Conservation (phyloP, 2,888 invertebrate genomes). For the Oscheius sp. region DNA sequence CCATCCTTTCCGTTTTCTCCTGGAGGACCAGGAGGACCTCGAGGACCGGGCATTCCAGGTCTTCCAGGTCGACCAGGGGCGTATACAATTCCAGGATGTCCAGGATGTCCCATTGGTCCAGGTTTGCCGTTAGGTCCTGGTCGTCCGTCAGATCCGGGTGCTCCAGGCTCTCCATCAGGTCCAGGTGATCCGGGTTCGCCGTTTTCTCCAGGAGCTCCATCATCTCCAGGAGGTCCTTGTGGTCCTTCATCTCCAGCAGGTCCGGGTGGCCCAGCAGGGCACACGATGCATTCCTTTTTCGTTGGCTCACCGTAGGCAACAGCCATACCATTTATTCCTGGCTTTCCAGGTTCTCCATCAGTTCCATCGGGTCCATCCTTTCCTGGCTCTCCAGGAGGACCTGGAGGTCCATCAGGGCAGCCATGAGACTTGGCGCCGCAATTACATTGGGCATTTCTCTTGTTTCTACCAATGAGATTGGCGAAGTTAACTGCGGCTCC, state of each 20-base stretch:
- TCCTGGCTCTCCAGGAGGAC: constrained; percentile 27
- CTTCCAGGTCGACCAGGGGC: constrained; percentile 12
- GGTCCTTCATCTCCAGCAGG: constrained; percentile 13
- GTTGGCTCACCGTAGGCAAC: neutral
- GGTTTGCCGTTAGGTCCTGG: constrained; percentile 12
- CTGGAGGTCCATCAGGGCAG: constrained; percentile 25
- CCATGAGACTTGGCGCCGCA: constrained; percentile 19
- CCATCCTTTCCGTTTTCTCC: constrained; percentile 24
- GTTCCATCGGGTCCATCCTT: constrained; percentile 12
- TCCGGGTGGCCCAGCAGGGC: constrained; percentile 25
- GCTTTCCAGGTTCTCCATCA: constrained; percentile 24
- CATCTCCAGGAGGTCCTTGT: constrained; percentile 23
- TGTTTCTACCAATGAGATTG: constrained; percentile 24
- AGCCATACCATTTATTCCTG: constrained; percentile 1
- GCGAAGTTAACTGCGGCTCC: constrained; percentile 17
- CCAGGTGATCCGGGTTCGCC: constrained; percentile 16
- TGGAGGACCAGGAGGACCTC: constrained; percentile 12
- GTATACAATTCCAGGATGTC: constrained; percentile 22
- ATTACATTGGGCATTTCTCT: constrained; percentile 23
- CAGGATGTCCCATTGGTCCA: constrained; percentile 24
- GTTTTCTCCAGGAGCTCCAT: constrained; percentile 16
- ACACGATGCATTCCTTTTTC: constrained; percentile 21
- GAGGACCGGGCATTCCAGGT: constrained; percentile 22
- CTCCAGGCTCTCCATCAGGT: constrained; percentile 19
- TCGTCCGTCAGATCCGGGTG: constrained; percentile 12